Base-by-base conservation (phyloP, 2,888 invertebrate species). In the Schizaphis graminum region DNA sequence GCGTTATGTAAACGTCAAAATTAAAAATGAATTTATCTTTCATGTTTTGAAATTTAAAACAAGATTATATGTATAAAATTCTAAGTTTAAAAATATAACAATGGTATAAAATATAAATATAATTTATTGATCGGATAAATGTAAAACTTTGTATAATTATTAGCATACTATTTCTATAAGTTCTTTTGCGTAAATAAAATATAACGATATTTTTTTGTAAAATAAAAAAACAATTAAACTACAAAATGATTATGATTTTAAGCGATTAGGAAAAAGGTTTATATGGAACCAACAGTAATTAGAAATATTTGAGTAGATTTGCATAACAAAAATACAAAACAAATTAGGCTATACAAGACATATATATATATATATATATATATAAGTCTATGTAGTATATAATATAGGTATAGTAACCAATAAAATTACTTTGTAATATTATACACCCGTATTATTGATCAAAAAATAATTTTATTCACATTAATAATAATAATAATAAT, bases 191-290 rank as follows among this genome's bases (percentile, higher is more conserved):
- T 26, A 77, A 35, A 77, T 35, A 67, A 67, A 67, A 67, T 67
- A 67, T 0, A n/a, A 67, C 16, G 67, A 67, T 16, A 35, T 13
- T 16, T 67, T 13, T 67, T n/a, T 35, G 16, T 35, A n/a, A 86
- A 89, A 61, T 11, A 53, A 57, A 57, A 57, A 56, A 67, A 90
- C 41, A 84, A 91, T 84, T 53, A 16, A 91, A 91, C 53, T 91
- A 35, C n/a, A 91, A 61, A 91, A 91, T 91, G 77, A 91, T 77
- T 91, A 91, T 53, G 53, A 77, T 77, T 67, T 35, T 67, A 67
- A 28, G 84, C 84, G 84, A 91, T 91, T 91, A 91, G 84, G 41
- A 53, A 91, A 91, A 91, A 35, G 91, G 91, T 84, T 47, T 26
- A 77, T 56, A 84, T 26, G 41, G 28, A 56, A 91, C 53, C 41